A percentile compares a stretch with the other conserved stretches of the same genome.
These are phyloP conservation scores for Sycophila texana DNA, from an alignment of 2,888 invertebrate genomes.

Conservation along the genomic window DNA sequence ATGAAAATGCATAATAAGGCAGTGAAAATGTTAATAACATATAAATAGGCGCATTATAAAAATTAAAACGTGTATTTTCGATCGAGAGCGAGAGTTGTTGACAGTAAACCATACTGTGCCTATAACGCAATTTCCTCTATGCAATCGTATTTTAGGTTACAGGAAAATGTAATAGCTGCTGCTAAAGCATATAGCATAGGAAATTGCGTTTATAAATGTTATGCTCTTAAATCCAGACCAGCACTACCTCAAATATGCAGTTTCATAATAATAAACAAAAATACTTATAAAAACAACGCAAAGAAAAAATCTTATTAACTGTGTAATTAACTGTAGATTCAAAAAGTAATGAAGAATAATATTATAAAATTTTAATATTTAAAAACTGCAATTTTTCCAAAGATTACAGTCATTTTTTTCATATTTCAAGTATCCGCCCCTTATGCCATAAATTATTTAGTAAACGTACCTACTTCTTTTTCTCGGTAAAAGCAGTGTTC, in stretches of 20 bases:
- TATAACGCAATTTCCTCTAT: constrained; percentile 1
- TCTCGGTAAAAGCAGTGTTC: too few relatives aligned
- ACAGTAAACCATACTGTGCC: not conserved
- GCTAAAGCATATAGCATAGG: constrained; percentile 26
- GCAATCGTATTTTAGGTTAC: constrained; percentile 3
- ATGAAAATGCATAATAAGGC: too few relatives aligned
- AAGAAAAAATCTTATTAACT: not conserved
- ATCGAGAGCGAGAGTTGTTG: not conserved
- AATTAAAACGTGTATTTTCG: too few relatives aligned
- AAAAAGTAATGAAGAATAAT: not conserved
- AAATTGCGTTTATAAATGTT: constrained; percentile 32
- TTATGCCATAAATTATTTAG: too few relatives aligned
- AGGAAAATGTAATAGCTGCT: constrained; percentile 23
- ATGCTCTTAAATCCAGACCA: not conserved
- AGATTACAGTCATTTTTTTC: too few relatives aligned
- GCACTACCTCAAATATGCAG: not conserved
- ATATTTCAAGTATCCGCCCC: too few relatives aligned
- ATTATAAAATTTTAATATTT: too few relatives aligned
- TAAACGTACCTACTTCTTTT: too few relatives aligned
- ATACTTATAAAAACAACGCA: not conserved
- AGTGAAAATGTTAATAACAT: too few relatives aligned
- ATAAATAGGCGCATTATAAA: too few relatives aligned
- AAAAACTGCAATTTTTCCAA: too few relatives aligned
- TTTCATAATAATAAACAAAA: not conserved
- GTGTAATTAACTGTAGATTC: not conserved